Evolutionary conservation across 2,797 vertebrate species (phyloP).

Genomic region (Phrynocephalus forsythii): DNA sequence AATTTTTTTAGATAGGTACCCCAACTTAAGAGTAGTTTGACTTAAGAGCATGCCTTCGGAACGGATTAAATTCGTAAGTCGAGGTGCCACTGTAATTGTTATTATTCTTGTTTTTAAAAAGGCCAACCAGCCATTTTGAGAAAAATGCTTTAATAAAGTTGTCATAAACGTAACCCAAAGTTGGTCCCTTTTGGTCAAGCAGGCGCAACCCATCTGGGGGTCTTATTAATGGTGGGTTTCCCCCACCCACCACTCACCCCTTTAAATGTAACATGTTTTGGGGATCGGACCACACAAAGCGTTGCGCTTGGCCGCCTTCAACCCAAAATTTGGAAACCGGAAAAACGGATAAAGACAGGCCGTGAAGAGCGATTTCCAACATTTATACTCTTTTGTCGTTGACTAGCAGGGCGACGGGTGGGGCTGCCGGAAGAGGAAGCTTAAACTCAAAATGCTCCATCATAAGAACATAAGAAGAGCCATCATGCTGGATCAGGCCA

Average conservation of each 20-base stretch:
- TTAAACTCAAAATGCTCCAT: too few species aligned
- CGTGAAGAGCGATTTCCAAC: neutral
- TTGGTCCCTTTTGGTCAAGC: constrained; percentile 61
- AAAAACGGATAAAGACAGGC: neutral
- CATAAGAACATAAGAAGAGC: too few species aligned
- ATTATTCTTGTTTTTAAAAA: constrained; percentile 64
- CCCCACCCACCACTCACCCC: neutral
- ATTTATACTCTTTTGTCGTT: neutral
- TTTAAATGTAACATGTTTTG: constrained; percentile 70
- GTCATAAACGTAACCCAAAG: constrained; percentile 72
- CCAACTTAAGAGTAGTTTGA: too few species aligned
- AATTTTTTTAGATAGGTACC: too few species aligned
- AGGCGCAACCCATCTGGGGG: constrained; percentile 76
- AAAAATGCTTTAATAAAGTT: constrained; percentile 36
- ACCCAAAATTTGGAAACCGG: neutral
- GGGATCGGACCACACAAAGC: constrained; percentile 74
- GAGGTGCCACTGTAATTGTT: too few species aligned
- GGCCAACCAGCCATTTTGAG: constrained; percentile 59
- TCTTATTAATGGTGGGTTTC: constrained; percentile 73
- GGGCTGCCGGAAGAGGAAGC: too few species aligned
- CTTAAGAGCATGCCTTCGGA: too few species aligned
- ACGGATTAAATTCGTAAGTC: too few species aligned
- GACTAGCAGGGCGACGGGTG: too few species aligned
- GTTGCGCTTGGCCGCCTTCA: constrained; percentile 65
- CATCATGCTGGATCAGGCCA: too few species aligned